Conservation (phyloP, 1,140 invertebrate genomes). For the Meloidogyne chitwoodi region DNA sequence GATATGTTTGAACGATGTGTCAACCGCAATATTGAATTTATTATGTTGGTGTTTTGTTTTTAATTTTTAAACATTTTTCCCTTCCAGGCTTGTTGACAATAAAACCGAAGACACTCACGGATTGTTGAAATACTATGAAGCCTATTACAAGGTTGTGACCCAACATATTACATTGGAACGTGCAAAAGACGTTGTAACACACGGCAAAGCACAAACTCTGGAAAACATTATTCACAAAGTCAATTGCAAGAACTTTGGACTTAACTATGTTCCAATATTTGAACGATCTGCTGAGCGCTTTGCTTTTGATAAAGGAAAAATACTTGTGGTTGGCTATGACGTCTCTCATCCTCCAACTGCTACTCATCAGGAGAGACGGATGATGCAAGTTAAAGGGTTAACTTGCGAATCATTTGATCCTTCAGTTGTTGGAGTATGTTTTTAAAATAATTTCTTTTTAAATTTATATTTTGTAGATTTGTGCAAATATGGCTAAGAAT, state of each 20-base stretch:
- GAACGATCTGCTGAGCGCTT: constrained; percentile 27
- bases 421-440: constrained; percentile 31
- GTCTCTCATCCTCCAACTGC: constrained; percentile 31
- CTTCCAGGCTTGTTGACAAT: constrained; percentile 15
- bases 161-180: constrained; percentile 35
- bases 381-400: constrained; percentile 29
- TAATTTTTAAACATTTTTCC: background rate
- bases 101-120: constrained; percentile 33
- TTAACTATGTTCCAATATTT: constrained; percentile 32
- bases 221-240: constrained; percentile 36
- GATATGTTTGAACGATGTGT: constrained; percentile 36
- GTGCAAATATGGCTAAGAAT: constrained; percentile 29
- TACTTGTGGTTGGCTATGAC: constrained; percentile 36
- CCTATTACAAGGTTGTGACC: constrained; percentile 24
- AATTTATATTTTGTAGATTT: constrained; percentile 10
- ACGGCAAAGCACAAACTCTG: constrained; percentile 28
- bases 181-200: constrained; percentile 29
- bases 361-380: constrained; percentile 26
- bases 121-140: constrained; percentile 36
- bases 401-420: constrained; percentile 29
- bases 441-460: background rate
- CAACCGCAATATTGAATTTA: constrained; percentile 30
- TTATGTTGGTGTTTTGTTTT: constrained; percentile 11
- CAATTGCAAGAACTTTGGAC: constrained; percentile 41
- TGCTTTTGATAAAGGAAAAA: constrained; percentile 20